phyloP scores from a whole-genome alignment of 2,797 vertebrate genomes.

The Pelobates cultripes region DNA sequence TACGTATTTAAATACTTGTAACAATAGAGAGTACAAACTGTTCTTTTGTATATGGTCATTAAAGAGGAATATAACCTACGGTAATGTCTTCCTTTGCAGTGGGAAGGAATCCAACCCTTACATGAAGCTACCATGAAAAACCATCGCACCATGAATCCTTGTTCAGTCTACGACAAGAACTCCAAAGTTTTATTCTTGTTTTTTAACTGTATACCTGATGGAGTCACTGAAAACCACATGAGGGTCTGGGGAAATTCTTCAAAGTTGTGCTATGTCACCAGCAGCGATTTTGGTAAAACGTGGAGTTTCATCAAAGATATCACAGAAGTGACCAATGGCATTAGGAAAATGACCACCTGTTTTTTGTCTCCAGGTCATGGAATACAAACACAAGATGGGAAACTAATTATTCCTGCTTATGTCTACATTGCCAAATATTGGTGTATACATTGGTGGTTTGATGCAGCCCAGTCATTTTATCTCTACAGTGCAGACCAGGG shows the following conservation, averaged over 20 bases:
- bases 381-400: constrained; percentile 74
- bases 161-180: constrained; percentile 76
- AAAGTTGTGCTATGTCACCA: constrained; percentile 76
- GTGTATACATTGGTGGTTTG: constrained; percentile 66
- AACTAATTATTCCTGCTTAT: constrained; percentile 79
- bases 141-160: constrained; percentile 83
- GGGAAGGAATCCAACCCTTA: constrained; percentile 41
- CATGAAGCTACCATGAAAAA: constrained; percentile 33
- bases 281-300: constrained; percentile 71
- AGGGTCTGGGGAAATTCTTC: constrained; percentile 72
- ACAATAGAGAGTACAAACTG: too few relatives aligned
- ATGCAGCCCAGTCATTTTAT: constrained; percentile 70
- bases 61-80: not conserved
- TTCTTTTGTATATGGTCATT: not conserved
- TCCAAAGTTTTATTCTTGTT: constrained; percentile 76
- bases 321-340: constrained; percentile 69
- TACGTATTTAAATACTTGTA: too few relatives aligned
- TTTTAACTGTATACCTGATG: constrained; percentile 73
- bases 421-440: constrained; percentile 57
- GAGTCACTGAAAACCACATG: constrained; percentile 70
- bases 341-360: constrained; percentile 76
- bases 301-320: constrained; percentile 74
- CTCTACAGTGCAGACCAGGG: constrained; percentile 79
- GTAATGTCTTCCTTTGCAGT: constrained; percentile 10
- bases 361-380: constrained; percentile 82